A percentile compares a stretch with the other conserved stretches of the same genome.
phyloP scores from a whole-genome alignment of 2,113 vertebrate species.

The Rhinoderma darwinii region DNA sequence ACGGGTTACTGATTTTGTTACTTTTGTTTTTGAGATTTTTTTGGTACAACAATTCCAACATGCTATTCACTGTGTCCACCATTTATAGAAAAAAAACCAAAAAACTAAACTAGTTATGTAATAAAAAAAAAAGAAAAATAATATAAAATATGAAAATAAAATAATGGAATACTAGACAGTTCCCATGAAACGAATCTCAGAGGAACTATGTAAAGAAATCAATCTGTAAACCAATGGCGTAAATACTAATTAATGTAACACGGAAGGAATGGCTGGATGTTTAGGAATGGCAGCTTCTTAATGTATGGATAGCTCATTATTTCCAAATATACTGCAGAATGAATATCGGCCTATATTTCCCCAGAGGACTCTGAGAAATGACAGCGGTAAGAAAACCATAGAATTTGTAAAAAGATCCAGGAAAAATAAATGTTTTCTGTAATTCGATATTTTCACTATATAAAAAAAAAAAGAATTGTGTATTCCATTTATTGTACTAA shows the following conservation, averaged over 20 bases:
- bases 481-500: too few species aligned
- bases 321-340: background rate
- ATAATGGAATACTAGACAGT: background rate
- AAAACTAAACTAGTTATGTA: background rate
- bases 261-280: background rate
- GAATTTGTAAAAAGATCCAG: background rate
- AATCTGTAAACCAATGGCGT: background rate
- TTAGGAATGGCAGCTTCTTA: background rate
- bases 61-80: background rate
- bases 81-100: background rate
- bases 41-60: too few species aligned
- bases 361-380: background rate
- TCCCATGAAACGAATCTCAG: conserved; percentile 12
- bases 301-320: background rate
- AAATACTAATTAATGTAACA: background rate
- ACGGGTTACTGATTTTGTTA: too few species aligned
- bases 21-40: too few species aligned
- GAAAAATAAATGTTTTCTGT: background rate
- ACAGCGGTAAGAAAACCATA: background rate
- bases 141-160: conserved; percentile 5
- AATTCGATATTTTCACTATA: background rate
- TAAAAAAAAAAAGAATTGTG: background rate
- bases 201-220: background rate
- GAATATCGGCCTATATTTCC: background rate
- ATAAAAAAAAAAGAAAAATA: background rate